Percentiles rank a stretch among this genome's conserved stretches.
Evolutionary conservation across 2,113 vertebrate species (phyloP).

Genomic region (Cyprinodon brontotheroides): DNA sequence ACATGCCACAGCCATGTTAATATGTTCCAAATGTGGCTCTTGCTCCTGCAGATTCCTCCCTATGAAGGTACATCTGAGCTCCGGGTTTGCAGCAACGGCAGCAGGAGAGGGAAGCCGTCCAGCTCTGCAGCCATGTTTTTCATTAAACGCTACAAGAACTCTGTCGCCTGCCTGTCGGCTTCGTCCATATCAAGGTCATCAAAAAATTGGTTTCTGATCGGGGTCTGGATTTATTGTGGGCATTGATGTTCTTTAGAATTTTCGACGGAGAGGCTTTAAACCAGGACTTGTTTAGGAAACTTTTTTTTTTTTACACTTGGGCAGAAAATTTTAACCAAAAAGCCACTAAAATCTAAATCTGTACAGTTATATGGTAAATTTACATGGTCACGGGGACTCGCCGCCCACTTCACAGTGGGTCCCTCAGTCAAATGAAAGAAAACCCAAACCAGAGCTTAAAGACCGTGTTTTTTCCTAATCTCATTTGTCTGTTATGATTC

Average conservation of each 20-base stretch:
- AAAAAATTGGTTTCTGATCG: conserved; percentile 2
- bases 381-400: not conserved
- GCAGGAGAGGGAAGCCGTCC: conserved; percentile 41
- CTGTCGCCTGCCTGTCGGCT: conserved; percentile 63
- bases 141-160: conserved; percentile 65
- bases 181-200: conserved; percentile 47
- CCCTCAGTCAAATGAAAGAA: not conserved
- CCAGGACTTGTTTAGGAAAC: not conserved
- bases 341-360: not conserved
- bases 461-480: not conserved
- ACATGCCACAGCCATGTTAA: conserved; percentile 68
- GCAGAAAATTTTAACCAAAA: not conserved
- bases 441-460: not conserved
- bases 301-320: too few relatives aligned
- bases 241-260: not conserved
- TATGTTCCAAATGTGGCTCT: conserved; percentile 63
- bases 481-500: not conserved
- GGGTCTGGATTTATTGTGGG: too few relatives aligned
- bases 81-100: conserved; percentile 36
- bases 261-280: not conserved
- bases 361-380: not conserved
- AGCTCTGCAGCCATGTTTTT: conserved; percentile 60
- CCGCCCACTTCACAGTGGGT: not conserved
- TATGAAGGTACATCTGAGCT: conserved; percentile 37
- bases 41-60: conserved; percentile 22